These are phyloP conservation scores for Kryptopterus vitreolus DNA, from an alignment of 2,797 vertebrate genomes.

Conservation along the genomic window DNA sequence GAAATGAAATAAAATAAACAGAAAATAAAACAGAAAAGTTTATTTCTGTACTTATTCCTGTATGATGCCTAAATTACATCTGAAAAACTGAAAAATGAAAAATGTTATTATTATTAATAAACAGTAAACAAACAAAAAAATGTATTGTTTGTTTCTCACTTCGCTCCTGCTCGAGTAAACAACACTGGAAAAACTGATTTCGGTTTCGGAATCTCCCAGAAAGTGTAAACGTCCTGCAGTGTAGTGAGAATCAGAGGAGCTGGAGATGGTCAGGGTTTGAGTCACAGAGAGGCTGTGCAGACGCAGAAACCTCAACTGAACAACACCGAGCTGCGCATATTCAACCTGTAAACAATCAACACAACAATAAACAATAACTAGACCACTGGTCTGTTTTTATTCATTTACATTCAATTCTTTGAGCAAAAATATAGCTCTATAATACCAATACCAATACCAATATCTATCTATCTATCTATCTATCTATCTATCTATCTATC, in stretches of 20 bases:
- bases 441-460: no score
- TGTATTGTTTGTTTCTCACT: conserved; percentile 57
- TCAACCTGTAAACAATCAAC: conserved; percentile 59
- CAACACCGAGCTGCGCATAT: conserved; percentile 66
- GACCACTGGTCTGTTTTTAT: no score
- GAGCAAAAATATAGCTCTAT: no score
- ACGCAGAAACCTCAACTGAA: conserved; percentile 76
- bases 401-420: no score
- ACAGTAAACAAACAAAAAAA: no score
- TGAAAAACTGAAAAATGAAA: neutral
- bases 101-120: no score
- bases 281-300: conserved; percentile 71
- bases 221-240: conserved; percentile 54
- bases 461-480: neutral
- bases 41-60: neutral
- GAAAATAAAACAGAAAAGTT: neutral
- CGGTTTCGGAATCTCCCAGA: conserved; percentile 67
- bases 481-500: neutral
- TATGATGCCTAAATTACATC: neutral
- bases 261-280: conserved; percentile 68
- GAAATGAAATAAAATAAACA: conserved; percentile 49
- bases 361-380: neutral
- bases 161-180: conserved; percentile 56
- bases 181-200: conserved; percentile 61
- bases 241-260: conserved; percentile 42